phyloP scores from a whole-genome alignment of 1,140 invertebrate species.

The Argopecten irradians region DNA sequence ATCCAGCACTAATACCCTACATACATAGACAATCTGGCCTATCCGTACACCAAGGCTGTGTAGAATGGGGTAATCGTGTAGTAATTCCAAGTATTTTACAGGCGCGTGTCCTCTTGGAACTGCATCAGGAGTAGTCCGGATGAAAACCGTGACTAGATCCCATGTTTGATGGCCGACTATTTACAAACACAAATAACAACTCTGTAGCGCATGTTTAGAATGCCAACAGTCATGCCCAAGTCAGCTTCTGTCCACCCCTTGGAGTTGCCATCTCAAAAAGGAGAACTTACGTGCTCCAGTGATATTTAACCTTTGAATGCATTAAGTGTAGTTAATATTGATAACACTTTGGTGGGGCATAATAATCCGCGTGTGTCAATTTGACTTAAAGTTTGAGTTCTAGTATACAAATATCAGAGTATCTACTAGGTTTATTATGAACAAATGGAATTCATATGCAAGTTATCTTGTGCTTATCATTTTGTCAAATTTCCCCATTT shows the following conservation, averaged over 20 bases:
- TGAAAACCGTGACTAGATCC: slow-evolving; percentile 31
- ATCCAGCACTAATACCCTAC: slow-evolving; percentile 30
- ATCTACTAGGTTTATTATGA: no score
- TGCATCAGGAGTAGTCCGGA: slow-evolving; percentile 43
- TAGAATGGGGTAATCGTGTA: slow-evolving; percentile 37
- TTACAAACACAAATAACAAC: slow-evolving; percentile 46
- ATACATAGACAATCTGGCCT: slow-evolving; percentile 18
- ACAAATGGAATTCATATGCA: no score
- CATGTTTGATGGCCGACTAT: slow-evolving; percentile 56
- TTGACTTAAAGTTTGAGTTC: no score
- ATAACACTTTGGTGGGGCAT: no score
- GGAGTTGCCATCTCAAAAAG: no score
- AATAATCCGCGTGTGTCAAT: no score
- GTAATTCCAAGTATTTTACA: slow-evolving; percentile 30
- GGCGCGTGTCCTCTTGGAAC: slow-evolving; percentile 24
- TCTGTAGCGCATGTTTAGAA: neutral
- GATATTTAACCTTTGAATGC: no score
- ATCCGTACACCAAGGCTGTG: slow-evolving; percentile 35
- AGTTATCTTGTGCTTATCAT: no score
- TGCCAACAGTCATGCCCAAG: slow-evolving; percentile 31
- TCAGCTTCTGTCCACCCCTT: slow-evolving; percentile 42
- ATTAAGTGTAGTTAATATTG: no score
- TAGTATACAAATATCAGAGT: no score
- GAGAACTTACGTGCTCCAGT: no score
- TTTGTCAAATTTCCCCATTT: no score